These are phyloP conservation scores for Drosophila planitibia DNA, from an alignment of 2,888 invertebrate species.

Conservation along the genomic window DNA sequence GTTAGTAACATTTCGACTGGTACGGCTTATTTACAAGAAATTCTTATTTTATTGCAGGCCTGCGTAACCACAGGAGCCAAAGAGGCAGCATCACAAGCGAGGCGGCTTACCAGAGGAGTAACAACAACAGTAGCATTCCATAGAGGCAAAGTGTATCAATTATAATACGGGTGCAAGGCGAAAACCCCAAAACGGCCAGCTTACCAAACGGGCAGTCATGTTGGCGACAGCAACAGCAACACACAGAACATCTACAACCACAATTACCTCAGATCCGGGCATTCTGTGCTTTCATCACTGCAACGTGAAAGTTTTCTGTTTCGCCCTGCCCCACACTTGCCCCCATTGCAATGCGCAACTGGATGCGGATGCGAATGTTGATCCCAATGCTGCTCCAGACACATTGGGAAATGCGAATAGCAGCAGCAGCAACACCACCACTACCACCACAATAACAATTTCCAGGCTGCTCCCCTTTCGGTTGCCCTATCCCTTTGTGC, in stretches of 20 bases:
- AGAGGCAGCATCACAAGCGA: constrained; percentile 8
- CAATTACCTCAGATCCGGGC: constrained; percentile 89
- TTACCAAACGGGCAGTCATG: constrained; percentile 54
- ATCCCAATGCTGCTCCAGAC: constrained; percentile 26
- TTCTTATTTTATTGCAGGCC: constrained; percentile 67
- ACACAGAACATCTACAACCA: constrained; percentile 65
- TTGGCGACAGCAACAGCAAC: constrained; percentile 60
- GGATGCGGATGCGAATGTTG: constrained; percentile 63
- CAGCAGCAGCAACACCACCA: not conserved
- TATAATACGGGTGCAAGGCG: constrained; percentile 73
- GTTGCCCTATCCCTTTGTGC: constrained; percentile 94
- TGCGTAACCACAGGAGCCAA: constrained; percentile 62
- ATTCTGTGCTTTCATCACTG: constrained; percentile 97
- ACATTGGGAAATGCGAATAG: constrained; percentile 30
- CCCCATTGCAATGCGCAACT: constrained; percentile 91
- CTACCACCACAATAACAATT: constrained; percentile 28
- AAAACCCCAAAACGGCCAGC: constrained; percentile 27
- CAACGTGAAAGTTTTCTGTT: constrained; percentile 92
- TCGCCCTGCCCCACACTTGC: constrained; percentile 91
- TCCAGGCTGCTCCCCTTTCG: constrained; percentile 91
- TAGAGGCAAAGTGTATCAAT: constrained; percentile 77
- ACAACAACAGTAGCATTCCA: constrained; percentile 18
- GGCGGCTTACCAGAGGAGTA: constrained; percentile 10
- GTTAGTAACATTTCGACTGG: constrained; percentile 44
- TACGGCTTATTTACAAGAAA: constrained; percentile 68